Percentiles rank a stretch among this genome's conserved stretches.
Conservation (phyloP, 2,888 invertebrate genomes). For the Drosophila tanythrix region DNA sequence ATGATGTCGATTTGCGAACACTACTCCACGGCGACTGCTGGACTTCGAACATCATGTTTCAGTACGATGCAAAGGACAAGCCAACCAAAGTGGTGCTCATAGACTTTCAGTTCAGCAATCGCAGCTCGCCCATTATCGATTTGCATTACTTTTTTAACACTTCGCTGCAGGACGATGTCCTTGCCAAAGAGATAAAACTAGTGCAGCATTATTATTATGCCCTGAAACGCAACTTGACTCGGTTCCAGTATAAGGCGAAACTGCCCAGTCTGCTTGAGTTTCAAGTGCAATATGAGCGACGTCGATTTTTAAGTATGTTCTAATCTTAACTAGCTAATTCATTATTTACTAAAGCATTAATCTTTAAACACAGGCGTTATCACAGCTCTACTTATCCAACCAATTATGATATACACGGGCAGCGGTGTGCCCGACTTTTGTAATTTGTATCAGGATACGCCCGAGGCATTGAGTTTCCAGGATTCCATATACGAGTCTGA, state of each 20-base stretch:
- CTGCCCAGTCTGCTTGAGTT: slow-evolving; percentile 69
- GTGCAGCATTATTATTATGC: slow-evolving; percentile 74
- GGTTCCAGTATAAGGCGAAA: slow-evolving; percentile 37
- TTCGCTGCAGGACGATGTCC: slow-evolving; percentile 67
- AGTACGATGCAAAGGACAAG: slow-evolving; percentile 50
- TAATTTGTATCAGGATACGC: slow-evolving; percentile 77
- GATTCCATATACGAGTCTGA: slow-evolving; percentile 73
- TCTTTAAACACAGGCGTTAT: slow-evolving; percentile 64
- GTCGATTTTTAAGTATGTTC: slow-evolving; percentile 54
- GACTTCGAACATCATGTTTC: slow-evolving; percentile 79
- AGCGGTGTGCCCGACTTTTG: slow-evolving; percentile 75
- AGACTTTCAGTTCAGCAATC: slow-evolving; percentile 78
- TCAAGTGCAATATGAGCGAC: slow-evolving; percentile 54
- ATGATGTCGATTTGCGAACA: slow-evolving; percentile 59
- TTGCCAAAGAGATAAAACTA: slow-evolving; percentile 65
- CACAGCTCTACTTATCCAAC: slow-evolving; percentile 74
- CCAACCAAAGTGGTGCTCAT: slow-evolving; percentile 69
- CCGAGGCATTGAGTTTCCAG: slow-evolving; percentile 76
- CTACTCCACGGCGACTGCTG: slow-evolving; percentile 81
- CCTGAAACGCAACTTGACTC: slow-evolving; percentile 46
- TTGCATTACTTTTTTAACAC: slow-evolving; percentile 80
- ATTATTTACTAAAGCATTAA: neutral
- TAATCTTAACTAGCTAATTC: accelerated
- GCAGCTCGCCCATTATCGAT: slow-evolving; percentile 73
- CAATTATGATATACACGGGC: slow-evolving; percentile 78